Percentiles rank a stretch among this genome's conserved stretches.
Evolutionary conservation across 2,888 invertebrate species (phyloP).

Genomic region (Merodon equestris): DNA sequence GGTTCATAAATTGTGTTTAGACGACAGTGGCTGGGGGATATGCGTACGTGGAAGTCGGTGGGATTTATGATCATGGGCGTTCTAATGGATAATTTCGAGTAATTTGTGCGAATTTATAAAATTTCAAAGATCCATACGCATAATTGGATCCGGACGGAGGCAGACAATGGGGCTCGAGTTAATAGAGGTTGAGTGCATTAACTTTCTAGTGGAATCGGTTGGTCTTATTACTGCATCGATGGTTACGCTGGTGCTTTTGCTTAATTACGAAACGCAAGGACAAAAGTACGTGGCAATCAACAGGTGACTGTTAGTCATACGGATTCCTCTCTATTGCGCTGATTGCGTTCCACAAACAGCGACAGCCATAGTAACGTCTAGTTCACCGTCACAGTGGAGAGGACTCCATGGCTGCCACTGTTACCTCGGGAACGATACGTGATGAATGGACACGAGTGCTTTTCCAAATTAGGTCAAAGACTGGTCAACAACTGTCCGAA

Average conservation of each 20-base stretch:
- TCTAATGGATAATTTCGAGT: slow-evolving; percentile 19
- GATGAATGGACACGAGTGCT: not conserved
- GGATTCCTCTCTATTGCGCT: slow-evolving; percentile 19
- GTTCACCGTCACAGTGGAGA: no score
- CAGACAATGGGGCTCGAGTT: no score
- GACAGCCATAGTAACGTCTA: no score
- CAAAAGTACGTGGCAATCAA: no score
- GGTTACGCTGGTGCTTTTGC: no score
- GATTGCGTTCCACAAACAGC: no score
- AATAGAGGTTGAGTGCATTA: not conserved
- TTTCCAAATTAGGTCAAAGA: slow-evolving; percentile 57
- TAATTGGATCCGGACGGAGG: no score
- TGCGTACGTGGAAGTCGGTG: not conserved
- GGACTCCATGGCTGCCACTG: no score
- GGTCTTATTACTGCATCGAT: no score
- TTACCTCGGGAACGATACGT: no score
- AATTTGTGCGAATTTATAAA: slow-evolving; percentile 23
- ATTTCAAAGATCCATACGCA: not conserved
- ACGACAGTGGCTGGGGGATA: slow-evolving; percentile 13
- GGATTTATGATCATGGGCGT: slow-evolving; percentile 21
- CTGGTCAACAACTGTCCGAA: slow-evolving; percentile 62
- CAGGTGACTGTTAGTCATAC: not conserved
- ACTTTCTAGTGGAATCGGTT: not conserved
- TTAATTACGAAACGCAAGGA: no score
- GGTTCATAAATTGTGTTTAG: slow-evolving; percentile 39